Base-by-base conservation (phyloP, 2,113 vertebrate genomes). In the Odobenus rosmarus region DNA sequence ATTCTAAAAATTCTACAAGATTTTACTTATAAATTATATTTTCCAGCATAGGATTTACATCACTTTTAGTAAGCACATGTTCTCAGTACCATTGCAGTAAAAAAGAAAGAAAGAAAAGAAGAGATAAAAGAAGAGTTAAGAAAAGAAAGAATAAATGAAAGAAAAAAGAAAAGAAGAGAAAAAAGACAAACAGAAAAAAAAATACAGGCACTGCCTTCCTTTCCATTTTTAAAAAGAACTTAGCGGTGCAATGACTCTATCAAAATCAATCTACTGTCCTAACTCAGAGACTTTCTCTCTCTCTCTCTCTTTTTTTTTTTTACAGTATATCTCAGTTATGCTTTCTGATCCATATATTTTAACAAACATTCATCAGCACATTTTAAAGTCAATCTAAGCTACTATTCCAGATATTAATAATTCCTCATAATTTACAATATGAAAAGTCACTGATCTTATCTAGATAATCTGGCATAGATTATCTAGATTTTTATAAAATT, bases 191-290 rank as follows among this genome's bases (percentile, higher is more conserved):
- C 2, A 67, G 36, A 19, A 61, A 57, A 23, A 61, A 42, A 67
- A 2, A 67, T 49, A 18, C 1, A 46, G 4, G 0, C 4, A 55
- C 1, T 55, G 12, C 5, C n/a, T 39, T 42, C 2, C n/a, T 80
- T 88, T 64, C n/a, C 18, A 49, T 61, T 79, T 97, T 71, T 18
- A 89, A 86, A n/a, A 83, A 46, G 13, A 93, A 85, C 3, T 1
- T 64, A 80, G n/a, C 4, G 0, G 9, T 53, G 0, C 0, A 57
- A 33, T 57, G 39, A n/a, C 24, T 88, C 85, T 55, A 89, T 28
- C 46, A 39, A 62, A 91, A 88, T 11, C 46, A 90, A n/a, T 4
- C n/a, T 0, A 11, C 24, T 46, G 3, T 49, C 21, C 1, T 79
- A 72, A 46, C 7, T 76, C 26, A 82, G 39, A 89, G 46, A 74